Base-by-base conservation (phyloP, 2,797 vertebrate species). In the Menidia menidia region DNA sequence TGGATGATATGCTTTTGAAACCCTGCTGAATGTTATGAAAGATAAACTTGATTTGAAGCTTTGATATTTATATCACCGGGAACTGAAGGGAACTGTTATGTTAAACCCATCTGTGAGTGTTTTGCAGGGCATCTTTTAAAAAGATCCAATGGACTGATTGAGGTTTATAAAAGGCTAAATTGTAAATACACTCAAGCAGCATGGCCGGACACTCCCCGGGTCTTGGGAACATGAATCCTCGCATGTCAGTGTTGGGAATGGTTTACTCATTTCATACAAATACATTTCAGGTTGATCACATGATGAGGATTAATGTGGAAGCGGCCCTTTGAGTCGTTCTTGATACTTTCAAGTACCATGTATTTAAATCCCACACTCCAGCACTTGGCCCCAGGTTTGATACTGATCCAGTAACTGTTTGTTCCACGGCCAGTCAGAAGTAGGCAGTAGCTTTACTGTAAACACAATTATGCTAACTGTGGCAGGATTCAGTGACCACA, bases 381-480 rank as follows among this genome's bases (percentile, higher is more conserved):
- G 79, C 55, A 51, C 76, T 83, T 80, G 79, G 88, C 79, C 56
- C 58, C 50, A 14, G 72, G 76, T 87, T 84, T 78, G 81, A 84
- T 76, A 62, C 68, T 32, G 68, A 82, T 88, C 88, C 92, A 89
- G 88, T 81, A 88, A 90, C 79, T 90, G 86, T 92, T 87, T 90
- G 88, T 87, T 90, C 76, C 72, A 41, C 63, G 70, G 83, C 83
- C 82, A 87, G 86, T 84, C 80, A 78, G 82, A 84, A 83, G 90
- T 83, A 88, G 90, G 88, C 83, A 86, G 83, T 68, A 87, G 84
- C 84, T 89, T 92, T 92, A 91, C 92, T 88, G 91, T 92, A 92
- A 93, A 92, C 88, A 89, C 89, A 91, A 92, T 92, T 92, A 90
- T 83, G 84, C 84, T 87, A 86, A 91, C 85, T 83, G 82, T 84